These are phyloP conservation scores for Galeruca laticollis DNA, from an alignment of 2,888 invertebrate species.

Conservation along the genomic window DNA sequence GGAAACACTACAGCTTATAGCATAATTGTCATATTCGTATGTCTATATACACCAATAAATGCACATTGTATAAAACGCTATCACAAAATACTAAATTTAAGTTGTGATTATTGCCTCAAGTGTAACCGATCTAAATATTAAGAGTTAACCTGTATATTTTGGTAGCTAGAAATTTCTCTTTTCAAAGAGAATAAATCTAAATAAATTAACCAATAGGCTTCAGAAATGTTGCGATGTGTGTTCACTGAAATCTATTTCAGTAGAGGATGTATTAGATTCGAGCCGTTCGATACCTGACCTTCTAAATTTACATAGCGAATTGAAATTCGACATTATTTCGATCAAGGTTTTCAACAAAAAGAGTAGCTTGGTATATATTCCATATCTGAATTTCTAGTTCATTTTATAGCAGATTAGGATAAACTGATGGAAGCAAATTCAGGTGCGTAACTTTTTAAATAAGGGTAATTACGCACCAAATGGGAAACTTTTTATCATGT, in stretches of 20 bases:
- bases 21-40: too few species aligned
- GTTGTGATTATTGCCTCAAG: too few species aligned
- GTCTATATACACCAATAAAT: too few species aligned
- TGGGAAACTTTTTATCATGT: too few species aligned
- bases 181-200: not conserved
- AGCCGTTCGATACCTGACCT: constrained; percentile 4
- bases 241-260: not conserved
- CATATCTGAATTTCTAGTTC: not conserved
- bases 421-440: not conserved
- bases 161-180: not conserved
- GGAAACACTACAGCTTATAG: too few species aligned
- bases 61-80: too few species aligned
- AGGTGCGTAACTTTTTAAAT: not conserved
- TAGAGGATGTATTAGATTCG: not conserved
- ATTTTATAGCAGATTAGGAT: not conserved
- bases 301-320: constrained; percentile 4
- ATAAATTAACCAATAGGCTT: not conserved
- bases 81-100: too few species aligned
- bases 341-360: not conserved
- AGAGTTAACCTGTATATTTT: not conserved
- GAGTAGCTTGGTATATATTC: not conserved
- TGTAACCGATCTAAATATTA: too few species aligned
- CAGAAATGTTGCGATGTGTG: not conserved
- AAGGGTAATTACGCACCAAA: too few species aligned
- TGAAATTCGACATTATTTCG: constrained; percentile 7